phyloP scores from a whole-genome alignment of 2,113 vertebrate genomes.

The Rhombomys opimus region DNA sequence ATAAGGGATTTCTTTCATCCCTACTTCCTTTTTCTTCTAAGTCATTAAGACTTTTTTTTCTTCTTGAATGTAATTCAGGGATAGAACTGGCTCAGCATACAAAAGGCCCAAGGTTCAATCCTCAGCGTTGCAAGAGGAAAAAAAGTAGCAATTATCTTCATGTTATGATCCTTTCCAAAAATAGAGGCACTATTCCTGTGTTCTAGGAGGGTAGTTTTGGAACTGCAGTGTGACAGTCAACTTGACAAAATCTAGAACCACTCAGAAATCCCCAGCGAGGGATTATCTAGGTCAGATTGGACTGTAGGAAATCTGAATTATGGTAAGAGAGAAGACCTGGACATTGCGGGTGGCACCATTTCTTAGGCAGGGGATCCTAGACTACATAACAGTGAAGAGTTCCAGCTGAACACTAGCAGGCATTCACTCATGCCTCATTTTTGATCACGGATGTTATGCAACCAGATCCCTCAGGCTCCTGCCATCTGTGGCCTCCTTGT shows the following conservation, averaged over 20 bases:
- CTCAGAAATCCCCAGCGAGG: not conserved
- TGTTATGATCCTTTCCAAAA: not conserved
- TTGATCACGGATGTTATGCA: not conserved
- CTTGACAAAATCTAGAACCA: not conserved
- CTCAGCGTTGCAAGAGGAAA: not conserved
- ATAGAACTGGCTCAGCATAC: not conserved
- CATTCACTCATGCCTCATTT: not conserved
- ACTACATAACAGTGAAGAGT: not conserved
- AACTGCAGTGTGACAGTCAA: not conserved
- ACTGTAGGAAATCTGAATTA: not conserved
- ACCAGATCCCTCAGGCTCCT: not conserved
- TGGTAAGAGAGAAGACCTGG: not conserved
- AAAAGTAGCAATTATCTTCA: not conserved
- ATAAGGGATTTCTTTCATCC: not conserved
- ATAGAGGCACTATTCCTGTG: not conserved
- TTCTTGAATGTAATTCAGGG: not conserved
- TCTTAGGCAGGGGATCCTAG: not conserved
- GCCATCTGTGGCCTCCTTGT: not conserved
- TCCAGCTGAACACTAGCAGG: not conserved
- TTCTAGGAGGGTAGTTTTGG: not conserved
- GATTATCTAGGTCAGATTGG: not conserved
- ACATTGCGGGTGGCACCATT: too few species aligned
- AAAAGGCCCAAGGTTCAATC: not conserved
- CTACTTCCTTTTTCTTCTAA: slow-evolving; percentile 2
- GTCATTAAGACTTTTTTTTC: not conserved